phyloP scores from a whole-genome alignment of 1,140 invertebrate species.

The Cylas formicarius region DNA sequence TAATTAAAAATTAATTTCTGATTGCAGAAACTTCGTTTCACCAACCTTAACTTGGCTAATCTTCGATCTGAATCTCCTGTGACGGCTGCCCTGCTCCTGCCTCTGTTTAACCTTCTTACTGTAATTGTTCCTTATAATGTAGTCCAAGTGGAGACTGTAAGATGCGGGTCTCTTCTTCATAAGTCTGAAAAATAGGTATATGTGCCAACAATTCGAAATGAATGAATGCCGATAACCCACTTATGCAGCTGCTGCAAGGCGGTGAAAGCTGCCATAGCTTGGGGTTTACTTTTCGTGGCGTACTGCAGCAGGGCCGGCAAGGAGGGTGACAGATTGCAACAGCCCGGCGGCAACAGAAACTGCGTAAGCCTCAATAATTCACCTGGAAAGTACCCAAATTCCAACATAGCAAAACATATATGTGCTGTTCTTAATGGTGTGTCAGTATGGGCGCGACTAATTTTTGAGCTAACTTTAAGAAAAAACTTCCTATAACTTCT shows the following conservation, averaged over 20 bases:
- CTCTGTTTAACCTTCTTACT: slow-evolving; percentile 25
- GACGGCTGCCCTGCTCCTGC: slow-evolving; percentile 14
- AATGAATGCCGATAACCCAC: slow-evolving; percentile 21
- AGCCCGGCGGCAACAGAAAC: slow-evolving; percentile 73
- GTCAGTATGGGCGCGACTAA: no score
- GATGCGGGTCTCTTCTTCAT: slow-evolving; percentile 70
- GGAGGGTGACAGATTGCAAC: slow-evolving; percentile 72
- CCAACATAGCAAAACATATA: not conserved
- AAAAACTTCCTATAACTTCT: no score
- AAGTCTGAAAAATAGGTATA: slow-evolving; percentile 45
- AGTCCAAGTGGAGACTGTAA: slow-evolving; percentile 76
- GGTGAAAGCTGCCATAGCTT: slow-evolving; percentile 72
- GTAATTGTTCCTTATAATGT: slow-evolving; percentile 47
- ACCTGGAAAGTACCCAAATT: slow-evolving; percentile 42
- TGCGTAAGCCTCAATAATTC: slow-evolving; percentile 82
- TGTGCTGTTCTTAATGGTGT: not conserved
- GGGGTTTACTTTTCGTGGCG: slow-evolving; percentile 66
- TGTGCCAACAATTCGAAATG: slow-evolving; percentile 2
- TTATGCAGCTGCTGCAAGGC: slow-evolving; percentile 70
- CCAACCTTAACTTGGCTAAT: slow-evolving; percentile 34
- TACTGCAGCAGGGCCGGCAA: slow-evolving; percentile 72
- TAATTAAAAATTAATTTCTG: slow-evolving; percentile 4
- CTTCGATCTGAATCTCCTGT: slow-evolving; percentile 32
- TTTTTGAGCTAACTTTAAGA: no score
- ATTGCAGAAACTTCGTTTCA: not conserved